Base-by-base conservation (phyloP, 2,888 invertebrate genomes). In the Agonopterix arenella region DNA sequence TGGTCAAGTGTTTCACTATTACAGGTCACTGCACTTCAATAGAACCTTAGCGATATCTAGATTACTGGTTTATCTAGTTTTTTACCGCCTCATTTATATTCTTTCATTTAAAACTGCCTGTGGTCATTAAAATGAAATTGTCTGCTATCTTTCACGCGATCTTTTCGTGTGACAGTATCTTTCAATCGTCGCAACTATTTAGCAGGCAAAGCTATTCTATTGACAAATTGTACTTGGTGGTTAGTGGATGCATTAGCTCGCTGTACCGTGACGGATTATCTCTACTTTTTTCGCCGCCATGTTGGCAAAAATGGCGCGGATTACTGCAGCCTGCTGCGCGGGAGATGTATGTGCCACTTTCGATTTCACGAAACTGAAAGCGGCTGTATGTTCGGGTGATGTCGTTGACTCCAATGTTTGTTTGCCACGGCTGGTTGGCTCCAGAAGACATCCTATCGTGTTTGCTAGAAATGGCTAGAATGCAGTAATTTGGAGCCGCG, bases 341-440 rank as follows among this genome's bases (percentile, higher is more conserved):
- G 73, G 76, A 79, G 80, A 80, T 75, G 73, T 81, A 36, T 78
- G 73, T 68, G 74, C 70, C 56, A 78, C 84, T 88, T 85, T 89
- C 88, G 74, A 79, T 88, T 86, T 86, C 81, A 76, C 73, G 86
- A 88, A 88, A 89, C 81, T 76, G 85, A 89, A 84, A 88, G 89
- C 83, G 76, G 62, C 68, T 72, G 70, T 80, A 83, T 83, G 88
- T 88, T 86, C 81, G 84, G 86, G 76, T 74, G 71, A 72, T 85
- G 86, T 85, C 84, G 80, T 84, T 86, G 85, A 85, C 86, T 85
- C 76, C 68, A 60, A 69, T 84, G 86, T 85, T 86, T 88, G 84
- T 86, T 88, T 86, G 85, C 76, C 77, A 84, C 76, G 85, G 69
- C 74, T 80, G 78, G 85, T 73, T 80, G 84, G 70, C 62, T 66